These are phyloP conservation scores for Lateolabrax maculatus DNA, from an alignment of 2,797 vertebrate species.

Conservation along the genomic window DNA sequence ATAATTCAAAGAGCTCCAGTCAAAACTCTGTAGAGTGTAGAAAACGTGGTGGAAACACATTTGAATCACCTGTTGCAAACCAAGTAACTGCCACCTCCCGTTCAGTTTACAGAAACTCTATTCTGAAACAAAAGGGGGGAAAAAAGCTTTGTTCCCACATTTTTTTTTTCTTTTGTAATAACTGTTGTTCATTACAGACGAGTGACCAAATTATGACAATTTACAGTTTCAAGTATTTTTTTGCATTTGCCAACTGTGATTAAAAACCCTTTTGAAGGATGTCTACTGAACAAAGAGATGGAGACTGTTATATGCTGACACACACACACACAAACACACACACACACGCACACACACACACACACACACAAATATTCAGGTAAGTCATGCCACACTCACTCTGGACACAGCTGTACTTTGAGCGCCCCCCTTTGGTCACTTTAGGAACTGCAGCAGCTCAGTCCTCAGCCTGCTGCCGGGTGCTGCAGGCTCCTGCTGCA, in stretches of 20 bases:
- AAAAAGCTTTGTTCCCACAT: too few species aligned
- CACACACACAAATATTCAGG: background rate
- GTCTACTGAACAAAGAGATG: background rate
- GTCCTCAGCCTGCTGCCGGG: background rate
- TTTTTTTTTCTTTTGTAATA: background rate
- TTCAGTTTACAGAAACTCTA: background rate
- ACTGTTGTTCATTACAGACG: background rate
- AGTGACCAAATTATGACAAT: background rate
- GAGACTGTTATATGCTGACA: background rate
- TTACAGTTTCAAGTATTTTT: background rate
- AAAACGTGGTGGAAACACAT: too few species aligned
- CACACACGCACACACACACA: background rate
- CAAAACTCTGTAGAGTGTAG: too few species aligned
- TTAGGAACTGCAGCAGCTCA: conserved; percentile 28
- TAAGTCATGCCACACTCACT: background rate
- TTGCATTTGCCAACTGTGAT: background rate
- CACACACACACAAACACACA: background rate
- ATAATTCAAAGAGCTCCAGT: too few species aligned
- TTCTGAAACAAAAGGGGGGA: background rate
- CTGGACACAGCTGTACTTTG: background rate
- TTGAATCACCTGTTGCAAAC: background rate
- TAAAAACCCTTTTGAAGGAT: background rate
- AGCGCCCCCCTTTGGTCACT: conserved; percentile 58
- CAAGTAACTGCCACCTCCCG: background rate
- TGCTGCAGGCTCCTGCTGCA: background rate